phyloP scores from a whole-genome alignment of 1,140 invertebrate species.

The Solen grandis region DNA sequence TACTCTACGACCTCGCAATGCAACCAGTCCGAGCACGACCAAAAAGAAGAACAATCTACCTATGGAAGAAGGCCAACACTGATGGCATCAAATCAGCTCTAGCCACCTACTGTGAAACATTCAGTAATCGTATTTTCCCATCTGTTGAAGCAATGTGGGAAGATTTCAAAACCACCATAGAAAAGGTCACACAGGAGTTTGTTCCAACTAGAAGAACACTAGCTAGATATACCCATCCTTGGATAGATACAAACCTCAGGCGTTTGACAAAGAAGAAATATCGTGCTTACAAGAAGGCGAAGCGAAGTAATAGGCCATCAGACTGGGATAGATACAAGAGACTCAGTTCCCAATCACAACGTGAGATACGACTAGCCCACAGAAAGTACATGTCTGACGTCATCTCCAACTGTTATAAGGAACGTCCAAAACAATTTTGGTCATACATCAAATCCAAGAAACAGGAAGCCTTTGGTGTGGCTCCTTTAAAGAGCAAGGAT shows the following conservation, averaged over 20 bases:
- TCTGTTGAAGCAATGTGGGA: not conserved
- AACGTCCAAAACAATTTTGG: not conserved
- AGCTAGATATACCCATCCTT: slow-evolving; percentile 17
- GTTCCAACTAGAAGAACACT: slow-evolving; percentile 22
- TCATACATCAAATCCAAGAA: not conserved
- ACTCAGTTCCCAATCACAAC: not conserved
- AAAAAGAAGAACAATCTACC: not conserved
- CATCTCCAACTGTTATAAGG: too few species aligned
- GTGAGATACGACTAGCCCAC: not conserved
- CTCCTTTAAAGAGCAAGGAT: not conserved
- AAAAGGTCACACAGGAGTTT: too few species aligned
- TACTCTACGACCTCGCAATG: slow-evolving; percentile 1
- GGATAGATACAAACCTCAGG: slow-evolving; percentile 33
- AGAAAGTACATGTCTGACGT: too few species aligned
- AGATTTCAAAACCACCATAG: not conserved
- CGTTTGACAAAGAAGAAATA: slow-evolving; percentile 16
- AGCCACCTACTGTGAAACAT: not conserved
- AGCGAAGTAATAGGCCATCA: not conserved
- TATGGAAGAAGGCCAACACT: not conserved
- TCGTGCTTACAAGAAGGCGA: slow-evolving; percentile 19
- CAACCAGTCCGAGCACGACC: not conserved
- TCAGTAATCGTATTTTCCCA: not conserved
- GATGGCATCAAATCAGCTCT: not conserved
- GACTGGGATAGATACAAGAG: slow-evolving; percentile 31
- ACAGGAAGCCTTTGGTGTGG: not conserved